A percentile compares a stretch with the other conserved stretches of the same genome.
phyloP scores from a whole-genome alignment of 2,113 vertebrate genomes.

The Eurystomus gularis region DNA sequence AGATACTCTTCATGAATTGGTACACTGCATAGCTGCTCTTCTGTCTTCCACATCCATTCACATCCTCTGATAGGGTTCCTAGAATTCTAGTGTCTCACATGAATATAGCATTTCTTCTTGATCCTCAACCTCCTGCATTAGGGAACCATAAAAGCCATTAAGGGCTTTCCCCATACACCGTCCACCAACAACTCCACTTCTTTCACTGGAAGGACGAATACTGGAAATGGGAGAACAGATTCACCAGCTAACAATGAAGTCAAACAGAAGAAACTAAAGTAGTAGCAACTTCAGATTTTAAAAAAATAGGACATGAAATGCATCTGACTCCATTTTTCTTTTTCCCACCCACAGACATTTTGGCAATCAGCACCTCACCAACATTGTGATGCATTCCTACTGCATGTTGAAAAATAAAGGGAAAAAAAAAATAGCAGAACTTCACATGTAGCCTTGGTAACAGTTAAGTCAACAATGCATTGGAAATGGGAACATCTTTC shows the following conservation, averaged over 20 bases:
- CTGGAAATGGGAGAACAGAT: neutral
- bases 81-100: neutral
- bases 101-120: neutral
- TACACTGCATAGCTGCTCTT: neutral
- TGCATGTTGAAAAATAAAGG: neutral
- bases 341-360: neutral
- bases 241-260: neutral
- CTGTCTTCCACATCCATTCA: neutral
- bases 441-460: neutral
- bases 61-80: neutral
- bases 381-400: neutral
- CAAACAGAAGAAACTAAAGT: neutral
- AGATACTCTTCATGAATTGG: neutral
- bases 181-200: no score
- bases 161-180: accelerated
- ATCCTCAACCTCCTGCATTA: neutral
- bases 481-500: neutral
- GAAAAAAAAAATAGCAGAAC: neutral
- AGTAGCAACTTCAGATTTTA: neutral
- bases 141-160: neutral
- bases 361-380: neutral
- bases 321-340: neutral
- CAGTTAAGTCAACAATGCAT: neutral
- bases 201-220: neutral
- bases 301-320: no score